Percentiles rank a stretch among this genome's conserved stretches.
phyloP scores from a whole-genome alignment of 2,888 invertebrate species.

The Xestia xanthographa region DNA sequence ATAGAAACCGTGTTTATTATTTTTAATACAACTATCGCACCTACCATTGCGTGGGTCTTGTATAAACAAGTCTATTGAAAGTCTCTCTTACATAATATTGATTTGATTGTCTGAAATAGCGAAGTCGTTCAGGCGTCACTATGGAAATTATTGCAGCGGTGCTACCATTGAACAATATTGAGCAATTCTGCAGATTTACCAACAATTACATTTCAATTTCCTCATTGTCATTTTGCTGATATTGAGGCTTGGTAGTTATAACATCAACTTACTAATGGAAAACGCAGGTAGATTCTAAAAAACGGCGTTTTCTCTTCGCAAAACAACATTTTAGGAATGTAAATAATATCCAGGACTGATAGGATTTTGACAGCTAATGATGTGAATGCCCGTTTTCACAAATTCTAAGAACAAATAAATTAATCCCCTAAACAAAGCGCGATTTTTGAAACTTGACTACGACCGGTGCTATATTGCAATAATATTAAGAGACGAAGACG shows the following conservation, averaged over 20 bases:
- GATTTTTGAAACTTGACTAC: background rate
- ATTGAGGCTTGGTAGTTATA: background rate
- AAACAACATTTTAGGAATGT: background rate
- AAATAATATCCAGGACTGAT: background rate
- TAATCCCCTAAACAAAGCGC: background rate
- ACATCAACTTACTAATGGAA: background rate
- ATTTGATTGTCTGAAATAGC: conserved; percentile 14
- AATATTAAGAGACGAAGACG: background rate
- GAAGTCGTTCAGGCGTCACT: conserved; percentile 18
- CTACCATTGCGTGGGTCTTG: background rate
- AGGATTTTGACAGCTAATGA: background rate
- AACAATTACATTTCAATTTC: background rate
- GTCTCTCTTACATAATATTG: conserved; percentile 23
- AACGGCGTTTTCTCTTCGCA: background rate
- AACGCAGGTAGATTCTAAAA: background rate
- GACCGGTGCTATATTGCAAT: background rate
- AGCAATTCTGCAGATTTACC: background rate
- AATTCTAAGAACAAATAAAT: background rate
- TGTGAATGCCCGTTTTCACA: background rate
- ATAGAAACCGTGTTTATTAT: background rate
- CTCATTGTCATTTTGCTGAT: background rate
- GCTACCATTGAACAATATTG: background rate
- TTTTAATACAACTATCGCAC: background rate
- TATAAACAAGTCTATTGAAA: background rate
- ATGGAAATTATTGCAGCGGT: background rate